Percentiles rank a stretch among this genome's conserved stretches.
These are phyloP conservation scores for Aphaenogaster floridana DNA, from an alignment of 1,140 invertebrate species.

Conservation along the genomic window DNA sequence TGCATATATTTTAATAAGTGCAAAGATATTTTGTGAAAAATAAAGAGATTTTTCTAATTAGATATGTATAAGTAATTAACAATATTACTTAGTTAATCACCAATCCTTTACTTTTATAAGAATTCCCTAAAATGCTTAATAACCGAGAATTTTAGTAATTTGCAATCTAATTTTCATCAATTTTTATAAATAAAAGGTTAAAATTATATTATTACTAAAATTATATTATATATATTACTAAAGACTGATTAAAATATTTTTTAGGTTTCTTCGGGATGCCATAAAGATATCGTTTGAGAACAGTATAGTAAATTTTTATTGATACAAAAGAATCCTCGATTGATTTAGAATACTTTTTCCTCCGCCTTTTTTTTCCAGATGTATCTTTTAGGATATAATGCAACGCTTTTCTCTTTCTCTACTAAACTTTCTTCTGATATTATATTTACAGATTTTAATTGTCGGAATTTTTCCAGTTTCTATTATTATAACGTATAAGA, in stretches of 20 bases:
- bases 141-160: not conserved
- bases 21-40: conserved; percentile 47
- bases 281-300: not conserved
- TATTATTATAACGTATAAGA: not conserved
- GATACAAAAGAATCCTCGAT: not conserved
- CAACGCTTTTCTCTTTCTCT: not conserved
- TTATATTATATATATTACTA: too few species aligned
- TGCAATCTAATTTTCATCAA: not conserved
- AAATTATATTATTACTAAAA: too few species aligned
- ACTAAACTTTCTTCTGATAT: not conserved
- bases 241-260: not conserved
- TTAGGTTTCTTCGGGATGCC: not conserved
- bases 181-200: not conserved
- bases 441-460: not conserved
- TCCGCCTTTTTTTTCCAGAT: not conserved
- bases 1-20: not conserved
- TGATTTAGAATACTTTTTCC: not conserved
- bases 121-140: not conserved
- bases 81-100: not conserved
- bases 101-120: not conserved
- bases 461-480: not conserved
- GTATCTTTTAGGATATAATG: not conserved
- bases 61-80: not conserved
- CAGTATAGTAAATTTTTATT: not conserved
- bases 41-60: conserved; percentile 32